phyloP scores from a whole-genome alignment of 2,113 vertebrate species.

The Bujurquina vittata region DNA sequence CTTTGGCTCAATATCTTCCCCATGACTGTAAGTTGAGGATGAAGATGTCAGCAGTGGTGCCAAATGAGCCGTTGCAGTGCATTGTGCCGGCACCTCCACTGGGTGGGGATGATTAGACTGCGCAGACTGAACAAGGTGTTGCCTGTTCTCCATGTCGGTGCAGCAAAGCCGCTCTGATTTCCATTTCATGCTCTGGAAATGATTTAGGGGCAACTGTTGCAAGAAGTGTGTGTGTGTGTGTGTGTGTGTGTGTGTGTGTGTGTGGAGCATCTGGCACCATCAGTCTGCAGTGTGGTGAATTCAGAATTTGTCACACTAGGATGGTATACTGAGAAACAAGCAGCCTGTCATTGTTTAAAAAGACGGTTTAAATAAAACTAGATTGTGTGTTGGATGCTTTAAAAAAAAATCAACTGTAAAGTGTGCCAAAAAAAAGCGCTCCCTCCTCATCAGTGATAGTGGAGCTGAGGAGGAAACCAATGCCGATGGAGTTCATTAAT shows the following conservation, averaged over 20 bases:
- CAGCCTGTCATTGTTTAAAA: background rate
- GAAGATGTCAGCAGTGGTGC: background rate
- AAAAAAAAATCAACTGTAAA: background rate
- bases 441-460: slow-evolving; percentile 22
- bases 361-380: background rate
- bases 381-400: accelerated
- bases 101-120: slow-evolving; percentile 41
- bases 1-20: background rate
- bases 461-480: slow-evolving; percentile 43
- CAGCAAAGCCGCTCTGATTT: slow-evolving; percentile 16
- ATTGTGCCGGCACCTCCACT: background rate
- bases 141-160: background rate
- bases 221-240: background rate
- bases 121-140: slow-evolving; percentile 11
- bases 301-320: background rate
- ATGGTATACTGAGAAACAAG: background rate
- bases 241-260: background rate
- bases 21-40: background rate
- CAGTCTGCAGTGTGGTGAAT: slow-evolving; percentile 18
- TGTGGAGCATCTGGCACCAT: background rate
- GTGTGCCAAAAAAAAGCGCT: background rate
- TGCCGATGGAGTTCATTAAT: slow-evolving; percentile 61
- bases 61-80: slow-evolving; percentile 18
- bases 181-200: slow-evolving; percentile 8
- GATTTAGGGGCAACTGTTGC: background rate